Base-by-base conservation (phyloP, 2,888 invertebrate genomes). In the Drosophila antonietae region DNA sequence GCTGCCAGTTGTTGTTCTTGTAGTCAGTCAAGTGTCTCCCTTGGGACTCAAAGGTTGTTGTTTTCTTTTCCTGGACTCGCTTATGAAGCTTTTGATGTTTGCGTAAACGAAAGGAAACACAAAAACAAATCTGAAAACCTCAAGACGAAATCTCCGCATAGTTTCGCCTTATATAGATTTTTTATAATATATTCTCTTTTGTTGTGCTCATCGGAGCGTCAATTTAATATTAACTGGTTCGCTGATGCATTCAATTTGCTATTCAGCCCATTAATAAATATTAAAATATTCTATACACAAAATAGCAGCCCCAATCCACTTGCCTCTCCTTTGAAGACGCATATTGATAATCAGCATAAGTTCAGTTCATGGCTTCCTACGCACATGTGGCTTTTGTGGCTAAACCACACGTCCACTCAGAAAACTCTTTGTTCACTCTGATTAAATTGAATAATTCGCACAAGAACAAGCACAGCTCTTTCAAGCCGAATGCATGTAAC, bases 21-120 rank as follows among this genome's bases (percentile, higher is more conserved):
- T 73, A 90, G 81, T 86, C 89, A 86, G 73, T 90, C 85, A 86
- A 86, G 85, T 86, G 87, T 80, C 90, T 88, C 85, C 83, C 89
- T 55, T 69, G 89, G 89, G 87, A 86, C 68, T 83, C 86, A 73
- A 80, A 83, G 80, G 86, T 35, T 57, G 18, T 43, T 43, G 31
- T 57, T 80, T 82, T 84, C 64, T 75, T 66, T 68, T 33, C 9
- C 35, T 63, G 75, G 68, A 62, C 75, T 83, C 86, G 89, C 65
- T 90, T 89, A 84, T 89, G 90, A 88, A 89, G 88, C 84, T 85
- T 84, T 84, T 84, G 84, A 84, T 84, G 90, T 84, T 73, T 80
- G 74, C 49, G 60, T 68, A 70, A 55, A 49, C 64, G 64, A 55
- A 69, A 28, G 51, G 12, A 64, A 49, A 55, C 20, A 47, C 33